phyloP scores from a whole-genome alignment of 2,888 invertebrate genomes.

The Phaonia tiefii region DNA sequence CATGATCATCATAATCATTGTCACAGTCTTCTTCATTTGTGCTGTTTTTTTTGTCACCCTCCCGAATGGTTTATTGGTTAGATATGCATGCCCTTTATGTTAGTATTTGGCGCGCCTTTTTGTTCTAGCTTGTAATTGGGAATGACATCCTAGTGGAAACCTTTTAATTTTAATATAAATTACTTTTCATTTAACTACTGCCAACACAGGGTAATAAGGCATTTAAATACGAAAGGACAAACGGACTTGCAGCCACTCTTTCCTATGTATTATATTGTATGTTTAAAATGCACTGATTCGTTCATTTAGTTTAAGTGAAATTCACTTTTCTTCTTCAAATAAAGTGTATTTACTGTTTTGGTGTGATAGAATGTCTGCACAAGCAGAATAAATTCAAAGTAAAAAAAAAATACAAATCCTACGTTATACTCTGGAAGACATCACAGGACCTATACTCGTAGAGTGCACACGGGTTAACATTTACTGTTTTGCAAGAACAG shows the following conservation, averaged over 20 bases:
- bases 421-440: no score
- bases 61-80: constrained; percentile 2
- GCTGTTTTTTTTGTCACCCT: not conserved
- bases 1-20: not conserved
- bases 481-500: no score
- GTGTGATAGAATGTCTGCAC: constrained; percentile 6
- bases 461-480: no score
- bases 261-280: no score
- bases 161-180: constrained; percentile 57
- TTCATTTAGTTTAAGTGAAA: constrained; percentile 22
- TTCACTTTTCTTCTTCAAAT: no score
- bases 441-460: no score
- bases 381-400: no score
- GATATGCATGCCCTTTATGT: constrained; percentile 2
- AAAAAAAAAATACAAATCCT: no score
- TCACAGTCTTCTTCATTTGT: not conserved
- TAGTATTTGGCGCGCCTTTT: not conserved
- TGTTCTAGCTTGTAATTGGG: not conserved
- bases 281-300: not conserved
- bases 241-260: not conserved
- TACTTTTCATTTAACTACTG: constrained; percentile 44
- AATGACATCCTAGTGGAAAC: not conserved
- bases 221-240: constrained; percentile 16
- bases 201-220: constrained; percentile 23
- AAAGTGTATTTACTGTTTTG: not conserved